Evolutionary conservation across 1,140 invertebrate species (phyloP), one percentile per base, ranked within the genome.

Genomic region (Helicorthomorpha holstii): DNA sequence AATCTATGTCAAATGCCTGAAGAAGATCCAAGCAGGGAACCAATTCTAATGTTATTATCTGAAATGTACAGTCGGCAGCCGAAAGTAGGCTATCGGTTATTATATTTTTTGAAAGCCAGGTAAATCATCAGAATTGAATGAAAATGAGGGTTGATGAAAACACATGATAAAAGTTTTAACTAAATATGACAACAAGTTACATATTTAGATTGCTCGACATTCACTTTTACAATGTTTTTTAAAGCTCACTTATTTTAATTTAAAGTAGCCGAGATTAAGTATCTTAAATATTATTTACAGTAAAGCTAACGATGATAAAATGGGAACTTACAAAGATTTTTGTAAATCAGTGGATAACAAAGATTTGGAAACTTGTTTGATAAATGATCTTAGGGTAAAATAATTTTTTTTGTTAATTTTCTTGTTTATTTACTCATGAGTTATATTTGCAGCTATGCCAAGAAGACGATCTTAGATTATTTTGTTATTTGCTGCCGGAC

Each of bases 401-500:
- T 23, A 23, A 22, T 57, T 23, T 43, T 58, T 29, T 52, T 22
- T 22, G 19, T 4, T 46, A 7, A 22, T 22, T 25, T 4, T 46
- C 19, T 46, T 27, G 4, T 54, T 19, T 19, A 54, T 56, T 2
- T 49, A 53, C 49, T 58, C 54, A 54, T 27, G 56, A 58, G 46
- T 53, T 54, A 43, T 50, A 29, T 50, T 69, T 69, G 23, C 59
- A 80, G 75, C 60, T 75, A 27, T 89, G 90, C 64, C 86, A 91
- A 66, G 82, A 90, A 63, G 81, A 83, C 66, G 89, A 90, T 72
- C 78, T 86, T 23, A 75, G 80, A 58, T 74, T 93, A 60, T 79
- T 94, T 61, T 83, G 87, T 59, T 95, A 82, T 75, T 69, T 97
- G 48, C 76, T 94, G 65, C 87, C 90, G 42, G 87, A 92, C 63